Evolutionary conservation across 2,113 vertebrate species (phyloP).

Genomic region (Candoia aspera): DNA sequence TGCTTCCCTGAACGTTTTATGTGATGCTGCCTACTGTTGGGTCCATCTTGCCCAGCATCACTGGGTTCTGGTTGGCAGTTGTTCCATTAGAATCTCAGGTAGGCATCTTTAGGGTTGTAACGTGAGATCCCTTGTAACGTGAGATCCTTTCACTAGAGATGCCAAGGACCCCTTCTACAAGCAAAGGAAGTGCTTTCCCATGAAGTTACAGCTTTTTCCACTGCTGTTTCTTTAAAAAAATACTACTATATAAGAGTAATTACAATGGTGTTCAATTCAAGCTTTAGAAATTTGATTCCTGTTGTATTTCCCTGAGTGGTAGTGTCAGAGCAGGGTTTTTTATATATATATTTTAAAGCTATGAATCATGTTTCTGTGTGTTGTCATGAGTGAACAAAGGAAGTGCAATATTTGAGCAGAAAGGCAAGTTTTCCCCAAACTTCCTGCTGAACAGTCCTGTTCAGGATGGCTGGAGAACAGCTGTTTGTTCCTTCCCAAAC

Average conservation of each 20-base stretch:
- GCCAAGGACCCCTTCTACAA: background rate
- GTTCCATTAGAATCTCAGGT: background rate
- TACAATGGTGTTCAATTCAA: conserved; percentile 64
- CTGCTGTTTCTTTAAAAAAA: conserved; percentile 23
- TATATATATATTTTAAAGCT: conserved; percentile 62
- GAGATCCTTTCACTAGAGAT: background rate
- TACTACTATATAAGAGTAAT: conserved; percentile 51
- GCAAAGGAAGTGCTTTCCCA: background rate
- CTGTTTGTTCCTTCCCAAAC: conserved; percentile 64
- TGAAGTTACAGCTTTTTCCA: conserved; percentile 55
- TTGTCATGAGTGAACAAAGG: conserved; percentile 78
- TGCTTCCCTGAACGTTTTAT: background rate
- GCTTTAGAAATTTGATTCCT: conserved; percentile 70
- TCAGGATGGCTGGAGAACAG: conserved; percentile 72
- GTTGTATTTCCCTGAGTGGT: conserved; percentile 58
- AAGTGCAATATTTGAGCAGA: conserved; percentile 77
- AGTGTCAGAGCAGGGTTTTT: conserved; percentile 51
- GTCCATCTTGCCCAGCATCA: background rate
- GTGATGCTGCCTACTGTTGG: background rate
- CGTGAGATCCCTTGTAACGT: background rate
- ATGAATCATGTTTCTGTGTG: conserved; percentile 73
- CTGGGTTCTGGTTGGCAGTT: background rate
- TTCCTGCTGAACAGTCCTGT: conserved; percentile 77
- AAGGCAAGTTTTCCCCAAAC: conserved; percentile 60
- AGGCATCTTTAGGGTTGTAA: background rate